A percentile compares a stretch with the other conserved stretches of the same genome.
phyloP scores from a whole-genome alignment of 2,113 vertebrate genomes.

The Heliornis fulica region DNA sequence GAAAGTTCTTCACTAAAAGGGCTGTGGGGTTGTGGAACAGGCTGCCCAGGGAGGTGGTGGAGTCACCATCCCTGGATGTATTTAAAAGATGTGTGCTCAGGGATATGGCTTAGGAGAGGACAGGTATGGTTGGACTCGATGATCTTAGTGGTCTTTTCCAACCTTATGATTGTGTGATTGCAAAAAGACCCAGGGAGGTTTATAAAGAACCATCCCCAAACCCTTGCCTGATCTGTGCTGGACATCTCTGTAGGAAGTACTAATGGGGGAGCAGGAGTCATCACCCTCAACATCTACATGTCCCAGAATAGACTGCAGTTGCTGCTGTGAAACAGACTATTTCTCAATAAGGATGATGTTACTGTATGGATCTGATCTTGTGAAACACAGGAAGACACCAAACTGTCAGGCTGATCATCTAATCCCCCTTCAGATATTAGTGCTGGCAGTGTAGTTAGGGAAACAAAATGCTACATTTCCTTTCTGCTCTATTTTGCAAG shows the following conservation, averaged over 20 bases:
- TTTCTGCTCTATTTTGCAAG: background rate
- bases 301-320: background rate
- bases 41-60: too few species aligned
- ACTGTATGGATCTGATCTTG: background rate
- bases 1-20: too few species aligned
- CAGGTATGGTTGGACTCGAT: too few species aligned
- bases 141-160: too few species aligned
- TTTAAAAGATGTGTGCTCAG: too few species aligned
- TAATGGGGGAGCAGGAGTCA: background rate
- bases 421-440: background rate
- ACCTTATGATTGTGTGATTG: too few species aligned
- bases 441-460: background rate
- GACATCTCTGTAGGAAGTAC: background rate
- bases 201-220: background rate
- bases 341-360: background rate
- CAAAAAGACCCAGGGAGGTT: background rate
- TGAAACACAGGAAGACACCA: background rate
- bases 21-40: too few species aligned
- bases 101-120: too few species aligned
- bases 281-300: accelerated
- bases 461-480: background rate
- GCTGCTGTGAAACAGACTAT: background rate
- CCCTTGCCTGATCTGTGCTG: background rate
- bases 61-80: too few species aligned
- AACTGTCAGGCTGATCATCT: background rate